phyloP scores from a whole-genome alignment of 1,140 invertebrate genomes.

The Atta colombica region DNA sequence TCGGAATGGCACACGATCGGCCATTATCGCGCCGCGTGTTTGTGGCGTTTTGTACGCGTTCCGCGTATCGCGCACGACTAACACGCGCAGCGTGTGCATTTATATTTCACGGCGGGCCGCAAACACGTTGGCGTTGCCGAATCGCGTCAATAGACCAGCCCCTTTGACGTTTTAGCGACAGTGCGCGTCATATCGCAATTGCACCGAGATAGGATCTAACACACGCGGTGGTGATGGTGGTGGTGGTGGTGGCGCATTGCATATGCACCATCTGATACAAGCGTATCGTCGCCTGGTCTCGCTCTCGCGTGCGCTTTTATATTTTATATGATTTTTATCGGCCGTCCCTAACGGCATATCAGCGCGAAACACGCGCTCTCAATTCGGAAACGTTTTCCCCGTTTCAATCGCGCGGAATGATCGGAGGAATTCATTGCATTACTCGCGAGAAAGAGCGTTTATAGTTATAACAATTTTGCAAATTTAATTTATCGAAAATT shows the following conservation, averaged over 20 bases:
- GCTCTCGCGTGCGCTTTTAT: conserved; percentile 26
- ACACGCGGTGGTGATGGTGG: conserved; percentile 1
- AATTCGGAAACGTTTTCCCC: conserved; percentile 26
- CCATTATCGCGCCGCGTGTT: not conserved
- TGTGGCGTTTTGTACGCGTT: conserved; percentile 15
- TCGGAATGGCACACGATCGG: conserved; percentile 37
- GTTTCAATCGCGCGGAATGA: not conserved
- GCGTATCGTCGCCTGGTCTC: conserved; percentile 10
- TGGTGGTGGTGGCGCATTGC: not conserved
- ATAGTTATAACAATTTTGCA: not conserved
- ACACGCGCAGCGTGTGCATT: conserved; percentile 30
- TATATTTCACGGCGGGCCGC: conserved; percentile 51
- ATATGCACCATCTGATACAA: conserved; percentile 39
- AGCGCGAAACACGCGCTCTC: conserved; percentile 19
- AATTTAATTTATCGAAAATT: not conserved
- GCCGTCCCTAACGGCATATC: conserved; percentile 11
- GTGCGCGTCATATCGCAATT: conserved; percentile 66
- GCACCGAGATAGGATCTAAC: conserved; percentile 61
- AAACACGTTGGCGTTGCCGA: conserved; percentile 45
- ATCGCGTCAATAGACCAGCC: conserved; percentile 50
- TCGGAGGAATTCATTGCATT: not conserved
- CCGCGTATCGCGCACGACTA: not conserved
- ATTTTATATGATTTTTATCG: conserved; percentile 76
- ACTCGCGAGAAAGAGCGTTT: not conserved
- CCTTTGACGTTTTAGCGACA: conserved; percentile 55